These are phyloP conservation scores for Bimastos eiseni DNA, from an alignment of 2,888 invertebrate species.

Conservation along the genomic window DNA sequence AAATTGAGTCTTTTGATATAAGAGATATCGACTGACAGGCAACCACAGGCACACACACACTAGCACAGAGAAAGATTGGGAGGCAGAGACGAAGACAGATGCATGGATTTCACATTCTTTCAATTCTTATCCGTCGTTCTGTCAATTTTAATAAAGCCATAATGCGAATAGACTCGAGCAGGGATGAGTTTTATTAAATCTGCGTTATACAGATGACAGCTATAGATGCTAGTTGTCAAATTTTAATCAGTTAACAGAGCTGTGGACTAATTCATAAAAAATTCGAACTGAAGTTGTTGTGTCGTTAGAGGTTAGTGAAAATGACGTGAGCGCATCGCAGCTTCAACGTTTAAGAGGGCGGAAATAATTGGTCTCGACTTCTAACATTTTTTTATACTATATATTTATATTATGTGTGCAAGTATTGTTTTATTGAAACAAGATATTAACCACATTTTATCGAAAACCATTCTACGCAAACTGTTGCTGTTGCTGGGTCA, in stretches of 20 bases:
- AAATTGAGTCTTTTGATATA: not conserved
- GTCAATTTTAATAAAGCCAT: not conserved
- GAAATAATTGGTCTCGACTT: too few species aligned
- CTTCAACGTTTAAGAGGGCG: not conserved
- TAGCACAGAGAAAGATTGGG: not conserved
- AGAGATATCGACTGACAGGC: not conserved
- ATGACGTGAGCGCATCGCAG: not conserved
- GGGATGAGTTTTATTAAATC: not conserved
- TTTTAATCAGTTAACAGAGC: not conserved
- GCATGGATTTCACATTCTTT: not conserved
- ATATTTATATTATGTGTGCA: too few species aligned
- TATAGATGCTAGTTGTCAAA: not conserved
- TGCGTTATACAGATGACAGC: conserved; percentile 13
- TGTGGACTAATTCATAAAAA: not conserved
- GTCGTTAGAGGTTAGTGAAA: not conserved
- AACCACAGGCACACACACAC: not conserved
- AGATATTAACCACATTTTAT: too few species aligned
- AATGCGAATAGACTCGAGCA: not conserved
- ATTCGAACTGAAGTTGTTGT: not conserved
- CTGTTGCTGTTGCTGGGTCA: too few species aligned
- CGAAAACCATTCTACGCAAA: too few species aligned
- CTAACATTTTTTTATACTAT: too few species aligned
- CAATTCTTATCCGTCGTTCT: not conserved
- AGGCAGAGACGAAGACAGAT: not conserved
- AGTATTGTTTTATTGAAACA: too few species aligned